phyloP scores from a whole-genome alignment of 1,140 invertebrate species.

The Drosophila sp. region DNA sequence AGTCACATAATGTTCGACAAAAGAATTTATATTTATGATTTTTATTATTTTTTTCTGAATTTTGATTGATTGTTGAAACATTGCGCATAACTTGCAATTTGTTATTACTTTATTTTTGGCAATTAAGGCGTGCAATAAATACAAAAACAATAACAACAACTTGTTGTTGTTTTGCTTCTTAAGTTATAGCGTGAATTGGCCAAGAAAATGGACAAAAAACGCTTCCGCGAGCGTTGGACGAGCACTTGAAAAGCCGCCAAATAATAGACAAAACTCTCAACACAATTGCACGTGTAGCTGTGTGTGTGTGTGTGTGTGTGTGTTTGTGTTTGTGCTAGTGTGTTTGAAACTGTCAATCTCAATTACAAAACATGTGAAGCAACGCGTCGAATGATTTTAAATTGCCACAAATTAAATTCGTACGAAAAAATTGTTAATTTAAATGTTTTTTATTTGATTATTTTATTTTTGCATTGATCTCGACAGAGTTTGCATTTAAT shows the following conservation, averaged over 20 bases:
- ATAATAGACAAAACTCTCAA: conserved; percentile 17
- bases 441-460: conserved; percentile 6
- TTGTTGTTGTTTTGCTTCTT: conserved; percentile 11
- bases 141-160: conserved; percentile 23
- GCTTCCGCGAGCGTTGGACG: conserved; percentile 49
- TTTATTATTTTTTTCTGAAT: conserved; percentile 8
- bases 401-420: conserved; percentile 16
- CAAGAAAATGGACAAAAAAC: conserved; percentile 30
- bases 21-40: too few relatives aligned
- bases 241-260: conserved; percentile 40
- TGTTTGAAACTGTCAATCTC: conserved; percentile 37
- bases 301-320: conserved; percentile 19
- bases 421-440: conserved; percentile 26
- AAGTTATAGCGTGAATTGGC: conserved; percentile 21
- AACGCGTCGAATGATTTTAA: conserved; percentile 47
- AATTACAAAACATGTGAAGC: conserved; percentile 39
- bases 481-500: conserved; percentile 13
- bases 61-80: conserved; percentile 50
- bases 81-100: conserved; percentile 39
- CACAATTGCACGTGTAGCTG: too few relatives aligned
- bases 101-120: conserved; percentile 37
- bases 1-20: neutral
- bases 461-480: conserved; percentile 17
- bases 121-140: conserved; percentile 44
- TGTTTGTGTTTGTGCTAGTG: conserved; percentile 27